phyloP scores from a whole-genome alignment of 2,797 vertebrate genomes.

The Syncerus caffer region DNA sequence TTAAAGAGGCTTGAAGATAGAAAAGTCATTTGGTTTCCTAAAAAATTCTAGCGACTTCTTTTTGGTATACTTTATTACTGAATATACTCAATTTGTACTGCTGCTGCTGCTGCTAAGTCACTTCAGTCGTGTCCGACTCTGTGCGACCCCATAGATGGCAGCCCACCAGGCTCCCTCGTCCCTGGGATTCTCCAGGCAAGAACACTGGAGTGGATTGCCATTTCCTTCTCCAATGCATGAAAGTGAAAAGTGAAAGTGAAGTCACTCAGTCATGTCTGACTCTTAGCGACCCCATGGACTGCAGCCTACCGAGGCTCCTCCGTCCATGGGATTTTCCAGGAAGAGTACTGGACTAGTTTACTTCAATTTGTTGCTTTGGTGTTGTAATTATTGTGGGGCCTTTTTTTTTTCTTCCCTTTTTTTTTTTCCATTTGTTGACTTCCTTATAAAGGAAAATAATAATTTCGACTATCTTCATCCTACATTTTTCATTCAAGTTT shows the following conservation, averaged over 20 bases:
- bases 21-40: conserved; percentile 35
- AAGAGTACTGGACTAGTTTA: not conserved
- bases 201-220: too few relatives aligned
- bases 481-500: not conserved
- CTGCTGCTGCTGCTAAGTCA: too few relatives aligned
- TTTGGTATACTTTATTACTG: not conserved
- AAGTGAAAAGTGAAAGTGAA: too few relatives aligned
- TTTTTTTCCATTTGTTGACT: not conserved
- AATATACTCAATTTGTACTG: not conserved
- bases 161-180: too few relatives aligned
- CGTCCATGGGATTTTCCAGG: too few relatives aligned
- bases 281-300: too few relatives aligned
- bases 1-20: conserved; percentile 4
- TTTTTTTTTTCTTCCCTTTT: not conserved
- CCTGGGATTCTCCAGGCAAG: too few relatives aligned
- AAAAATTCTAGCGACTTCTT: conserved; percentile 12
- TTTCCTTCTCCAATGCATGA: too few relatives aligned
- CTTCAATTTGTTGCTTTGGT: not conserved
- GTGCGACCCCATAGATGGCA: too few relatives aligned
- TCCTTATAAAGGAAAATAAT: not conserved
- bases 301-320: too few relatives aligned
- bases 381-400: not conserved
- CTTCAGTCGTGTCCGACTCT: too few relatives aligned
- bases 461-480: not conserved
- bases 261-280: too few relatives aligned